Evolutionary conservation across 2,888 invertebrate genomes (phyloP), one percentile per base, ranked within the genome.

Genomic region (Himalopsyche kuldschensis): DNA sequence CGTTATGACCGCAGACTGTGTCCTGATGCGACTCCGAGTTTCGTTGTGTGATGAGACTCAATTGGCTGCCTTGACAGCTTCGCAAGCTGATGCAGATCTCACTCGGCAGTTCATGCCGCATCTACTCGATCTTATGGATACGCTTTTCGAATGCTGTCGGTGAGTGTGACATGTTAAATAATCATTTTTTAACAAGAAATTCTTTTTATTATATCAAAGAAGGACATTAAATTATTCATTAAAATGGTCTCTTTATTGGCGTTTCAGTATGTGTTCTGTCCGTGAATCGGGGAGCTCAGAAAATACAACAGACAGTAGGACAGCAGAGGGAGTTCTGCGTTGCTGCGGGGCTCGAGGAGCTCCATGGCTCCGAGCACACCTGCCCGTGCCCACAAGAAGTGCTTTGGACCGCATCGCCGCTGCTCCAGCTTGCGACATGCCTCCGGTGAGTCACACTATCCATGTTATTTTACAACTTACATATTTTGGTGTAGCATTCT

Each of bases 1-100:
- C 86, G 92, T 96, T 48, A 94, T 95, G 87, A 92, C 96, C 17
- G 92, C 97, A 87, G 96, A 96, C 88, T 93, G 95, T 1, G 94
- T 96, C 0, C 90, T 97, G 47, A 95, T 95, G 17, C 94, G 96
- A 88, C 92, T 96, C 63, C 95, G 95, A 87, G 93, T 94, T 69
- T 91, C 92, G 27, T 89, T 95, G 30, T 89, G 92, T 87, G 92
- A 93, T 87, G 92, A 93, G 85, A 87, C 88, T 0, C 89, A 89
- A 80, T 89, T 89, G 0, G 87, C 88, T 4, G 86, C 87, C n/a
- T 86, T 89, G 0, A 87, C 88, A 15, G 87, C 89, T 0, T 87
- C 88, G 20, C 87, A 88, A 27, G 86, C 88, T 0, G 92, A 92
- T 55, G 87, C 87, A 27, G 88, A 89, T 69, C 87, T 88, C 80